Evolutionary conservation across 2,113 vertebrate genomes (phyloP).

Genomic region (Gymnobelideus leadbeateri): DNA sequence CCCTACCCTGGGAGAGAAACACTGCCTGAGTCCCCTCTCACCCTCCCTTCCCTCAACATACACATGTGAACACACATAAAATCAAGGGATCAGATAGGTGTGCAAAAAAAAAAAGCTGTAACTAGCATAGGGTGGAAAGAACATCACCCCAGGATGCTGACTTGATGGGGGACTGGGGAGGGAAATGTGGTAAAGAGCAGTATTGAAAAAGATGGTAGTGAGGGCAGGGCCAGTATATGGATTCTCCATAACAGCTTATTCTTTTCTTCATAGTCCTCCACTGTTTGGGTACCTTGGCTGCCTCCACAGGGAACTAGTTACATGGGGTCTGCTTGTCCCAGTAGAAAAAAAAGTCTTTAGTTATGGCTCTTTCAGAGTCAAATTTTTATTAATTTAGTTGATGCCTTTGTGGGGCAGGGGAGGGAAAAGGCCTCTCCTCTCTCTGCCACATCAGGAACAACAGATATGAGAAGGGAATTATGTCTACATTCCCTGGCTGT

Average conservation of each 20-base stretch:
- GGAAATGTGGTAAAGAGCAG: not conserved
- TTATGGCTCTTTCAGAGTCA: not conserved
- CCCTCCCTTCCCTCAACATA: not conserved
- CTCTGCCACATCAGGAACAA: not conserved
- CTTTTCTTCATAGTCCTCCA: not conserved
- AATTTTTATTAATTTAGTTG: not conserved
- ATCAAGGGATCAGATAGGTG: not conserved
- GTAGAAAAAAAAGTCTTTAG: not conserved
- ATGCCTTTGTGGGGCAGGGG: not conserved
- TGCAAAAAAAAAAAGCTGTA: not conserved
- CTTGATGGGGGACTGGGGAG: not conserved
- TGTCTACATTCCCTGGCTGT: not conserved
- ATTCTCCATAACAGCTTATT: not conserved
- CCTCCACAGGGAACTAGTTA: not conserved
- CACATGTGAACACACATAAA: not conserved
- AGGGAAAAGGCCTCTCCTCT: not conserved
- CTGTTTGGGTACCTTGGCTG: not conserved
- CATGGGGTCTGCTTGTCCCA: not conserved
- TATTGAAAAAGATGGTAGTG: not conserved
- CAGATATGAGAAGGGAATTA: not conserved
- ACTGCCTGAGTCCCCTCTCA: not conserved
- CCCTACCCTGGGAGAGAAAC: not conserved
- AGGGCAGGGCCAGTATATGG: not conserved
- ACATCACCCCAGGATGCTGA: not conserved
- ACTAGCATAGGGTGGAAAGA: not conserved